phyloP scores from a whole-genome alignment of 2,113 vertebrate species.

The Etheostoma spectabile region DNA sequence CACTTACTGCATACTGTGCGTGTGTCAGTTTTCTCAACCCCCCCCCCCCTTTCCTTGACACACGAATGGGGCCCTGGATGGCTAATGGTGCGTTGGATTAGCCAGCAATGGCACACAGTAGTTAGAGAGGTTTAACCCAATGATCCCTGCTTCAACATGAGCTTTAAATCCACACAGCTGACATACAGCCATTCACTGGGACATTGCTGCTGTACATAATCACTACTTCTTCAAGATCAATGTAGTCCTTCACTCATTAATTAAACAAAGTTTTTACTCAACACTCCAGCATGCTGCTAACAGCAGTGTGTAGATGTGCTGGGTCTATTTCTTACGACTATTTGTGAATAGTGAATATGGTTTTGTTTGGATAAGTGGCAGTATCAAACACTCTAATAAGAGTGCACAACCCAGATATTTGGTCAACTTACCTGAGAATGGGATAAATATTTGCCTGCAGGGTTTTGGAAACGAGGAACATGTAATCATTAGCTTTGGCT shows the following conservation, averaged over 20 bases:
- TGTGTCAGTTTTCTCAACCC: not conserved
- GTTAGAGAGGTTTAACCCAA: constrained; percentile 70
- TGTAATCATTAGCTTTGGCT: constrained; percentile 52
- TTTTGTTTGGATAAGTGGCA: constrained; percentile 4
- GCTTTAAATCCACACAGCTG: constrained; percentile 64
- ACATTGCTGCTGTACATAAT: constrained; percentile 6
- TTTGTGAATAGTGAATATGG: constrained; percentile 1
- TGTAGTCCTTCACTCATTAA: constrained; percentile 22
- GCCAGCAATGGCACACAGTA: constrained; percentile 54
- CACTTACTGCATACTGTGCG: not conserved
- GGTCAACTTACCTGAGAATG: constrained; percentile 44
- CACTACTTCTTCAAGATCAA: constrained; percentile 17
- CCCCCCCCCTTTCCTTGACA: not conserved
- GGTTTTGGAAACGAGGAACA: constrained; percentile 55
- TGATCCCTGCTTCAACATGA: constrained; percentile 74
- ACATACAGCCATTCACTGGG: constrained; percentile 49
- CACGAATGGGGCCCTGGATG: constrained; percentile 18
- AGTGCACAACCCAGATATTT: constrained; percentile 5
- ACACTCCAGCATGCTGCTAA: not conserved
- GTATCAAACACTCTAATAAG: constrained; percentile 14
- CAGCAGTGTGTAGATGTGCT: not conserved
- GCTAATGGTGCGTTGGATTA: constrained; percentile 65
- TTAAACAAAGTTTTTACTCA: constrained; percentile 11
- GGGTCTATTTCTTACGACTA: not conserved
- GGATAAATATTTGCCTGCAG: constrained; percentile 66